These are phyloP conservation scores for Australoheros facetus DNA, from an alignment of 2,797 vertebrate genomes.

Conservation along the genomic window DNA sequence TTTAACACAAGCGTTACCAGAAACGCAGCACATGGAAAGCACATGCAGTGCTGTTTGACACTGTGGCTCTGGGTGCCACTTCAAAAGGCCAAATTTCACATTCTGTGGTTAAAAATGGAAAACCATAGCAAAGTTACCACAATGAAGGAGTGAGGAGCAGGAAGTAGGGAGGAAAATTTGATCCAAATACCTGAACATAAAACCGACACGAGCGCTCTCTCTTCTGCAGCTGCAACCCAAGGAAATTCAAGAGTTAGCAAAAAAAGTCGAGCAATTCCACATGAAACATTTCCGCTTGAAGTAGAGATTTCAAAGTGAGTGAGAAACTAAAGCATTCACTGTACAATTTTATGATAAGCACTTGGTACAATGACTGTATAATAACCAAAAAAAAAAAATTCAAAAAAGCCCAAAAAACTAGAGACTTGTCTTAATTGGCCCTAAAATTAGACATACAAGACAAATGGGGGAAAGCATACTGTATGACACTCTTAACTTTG, in stretches of 20 bases:
- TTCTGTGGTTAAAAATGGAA: background rate
- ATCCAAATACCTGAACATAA: conserved; percentile 97
- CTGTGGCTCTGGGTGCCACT: background rate
- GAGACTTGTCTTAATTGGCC: conserved; percentile 49
- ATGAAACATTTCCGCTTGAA: conserved; percentile 53
- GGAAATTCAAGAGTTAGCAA: conserved; percentile 62
- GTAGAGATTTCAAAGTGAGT: conserved; percentile 62
- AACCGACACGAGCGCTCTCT: conserved; percentile 98
- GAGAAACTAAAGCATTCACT: conserved; percentile 36
- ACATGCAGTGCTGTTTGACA: background rate
- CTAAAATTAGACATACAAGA: conserved; percentile 24
- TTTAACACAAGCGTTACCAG: background rate
- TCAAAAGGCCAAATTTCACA: conserved; percentile 61
- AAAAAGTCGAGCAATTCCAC: conserved; percentile 66
- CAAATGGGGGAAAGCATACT: conserved; percentile 37
- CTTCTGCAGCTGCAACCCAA: conserved; percentile 96
- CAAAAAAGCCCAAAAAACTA: background rate
- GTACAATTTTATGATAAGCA: conserved; percentile 20
- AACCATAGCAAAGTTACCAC: conserved; percentile 5
- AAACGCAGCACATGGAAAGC: background rate
- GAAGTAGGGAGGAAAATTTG: conserved; percentile 14
- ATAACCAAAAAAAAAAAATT: background rate
- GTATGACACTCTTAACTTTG: conserved; percentile 21
- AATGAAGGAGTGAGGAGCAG: conserved; percentile 14
- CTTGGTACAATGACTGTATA: conserved; percentile 30